These are phyloP conservation scores for Lissocephala sabroskyi DNA, from an alignment of 2,888 invertebrate genomes.

Conservation along the genomic window DNA sequence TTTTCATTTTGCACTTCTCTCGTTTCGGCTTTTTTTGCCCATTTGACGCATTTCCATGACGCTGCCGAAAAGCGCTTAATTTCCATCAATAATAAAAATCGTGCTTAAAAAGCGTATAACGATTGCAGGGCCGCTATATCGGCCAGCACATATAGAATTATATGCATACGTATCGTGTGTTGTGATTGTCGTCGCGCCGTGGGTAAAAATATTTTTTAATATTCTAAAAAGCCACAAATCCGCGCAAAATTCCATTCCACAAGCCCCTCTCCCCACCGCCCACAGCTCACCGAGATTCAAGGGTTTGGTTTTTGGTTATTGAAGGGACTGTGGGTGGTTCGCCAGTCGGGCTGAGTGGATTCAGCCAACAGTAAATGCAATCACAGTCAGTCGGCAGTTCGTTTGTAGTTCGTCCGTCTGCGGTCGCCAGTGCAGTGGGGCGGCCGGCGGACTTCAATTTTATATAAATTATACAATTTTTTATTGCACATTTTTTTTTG, in stretches of 20 bases:
- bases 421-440: constrained; percentile 12
- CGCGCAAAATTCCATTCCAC: constrained; percentile 32
- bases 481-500: constrained; percentile 3
- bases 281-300: too few species aligned
- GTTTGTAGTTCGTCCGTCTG: constrained; percentile 28
- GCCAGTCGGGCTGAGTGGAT: background rate
- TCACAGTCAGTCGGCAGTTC: constrained; percentile 29
- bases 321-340: too few species aligned
- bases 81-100: constrained; percentile 54
- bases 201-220: constrained; percentile 45
- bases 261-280: too few species aligned
- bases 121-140: constrained; percentile 23
- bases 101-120: constrained; percentile 57
- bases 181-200: constrained; percentile 2
- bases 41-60: constrained; percentile 27
- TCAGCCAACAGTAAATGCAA: constrained; percentile 41
- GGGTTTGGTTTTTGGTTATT: too few species aligned
- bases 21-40: constrained; percentile 18
- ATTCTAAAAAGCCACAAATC: constrained; percentile 58
- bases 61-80: constrained; percentile 31
- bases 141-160: constrained; percentile 5
- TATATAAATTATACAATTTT: constrained; percentile 41
- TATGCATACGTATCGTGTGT: constrained; percentile 1
- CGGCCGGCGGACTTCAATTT: constrained; percentile 38
- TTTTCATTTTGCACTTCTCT: too few species aligned